A percentile compares a stretch with the other conserved stretches of the same genome.
phyloP scores from a whole-genome alignment of 2,888 invertebrate genomes.

The Branchipolynoe longqiensis region DNA sequence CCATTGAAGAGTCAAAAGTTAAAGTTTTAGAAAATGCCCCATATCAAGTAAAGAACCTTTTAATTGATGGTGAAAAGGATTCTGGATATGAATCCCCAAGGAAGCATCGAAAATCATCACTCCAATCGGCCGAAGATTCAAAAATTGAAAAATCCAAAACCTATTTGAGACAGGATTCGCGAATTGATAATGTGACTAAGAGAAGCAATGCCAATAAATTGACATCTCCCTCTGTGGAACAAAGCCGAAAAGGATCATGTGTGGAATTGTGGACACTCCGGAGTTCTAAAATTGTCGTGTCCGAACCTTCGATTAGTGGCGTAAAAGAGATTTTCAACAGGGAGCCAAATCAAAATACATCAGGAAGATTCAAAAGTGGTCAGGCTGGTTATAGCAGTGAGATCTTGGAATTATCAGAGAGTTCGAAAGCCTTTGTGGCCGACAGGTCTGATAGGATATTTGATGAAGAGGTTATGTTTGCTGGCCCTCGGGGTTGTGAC shows the following conservation, averaged over 20 bases:
- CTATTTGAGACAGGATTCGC: no score
- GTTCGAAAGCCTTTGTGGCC: constrained; percentile 39
- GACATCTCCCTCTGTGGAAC: no score
- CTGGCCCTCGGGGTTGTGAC: not conserved
- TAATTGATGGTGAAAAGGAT: no score
- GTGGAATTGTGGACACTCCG: no score
- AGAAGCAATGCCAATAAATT: no score
- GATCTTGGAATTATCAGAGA: constrained; percentile 30
- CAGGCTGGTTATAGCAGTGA: not conserved
- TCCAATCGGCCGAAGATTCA: no score
- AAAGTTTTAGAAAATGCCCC: no score
- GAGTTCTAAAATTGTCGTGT: not conserved
- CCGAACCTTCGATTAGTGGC: not conserved
- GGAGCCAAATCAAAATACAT: no score
- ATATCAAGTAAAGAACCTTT: no score
- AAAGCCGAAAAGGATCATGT: not conserved
- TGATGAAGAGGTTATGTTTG: not conserved
- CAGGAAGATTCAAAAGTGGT: not conserved
- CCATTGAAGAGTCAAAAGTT: no score
- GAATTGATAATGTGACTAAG: no score
- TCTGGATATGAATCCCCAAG: not conserved
- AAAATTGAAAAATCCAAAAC: no score
- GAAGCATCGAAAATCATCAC: not conserved
- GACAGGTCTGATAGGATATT: constrained; percentile 12
- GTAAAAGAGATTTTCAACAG: not conserved